Evolutionary conservation across 2,113 vertebrate genomes (phyloP).

Genomic region (Euleptes europaea): DNA sequence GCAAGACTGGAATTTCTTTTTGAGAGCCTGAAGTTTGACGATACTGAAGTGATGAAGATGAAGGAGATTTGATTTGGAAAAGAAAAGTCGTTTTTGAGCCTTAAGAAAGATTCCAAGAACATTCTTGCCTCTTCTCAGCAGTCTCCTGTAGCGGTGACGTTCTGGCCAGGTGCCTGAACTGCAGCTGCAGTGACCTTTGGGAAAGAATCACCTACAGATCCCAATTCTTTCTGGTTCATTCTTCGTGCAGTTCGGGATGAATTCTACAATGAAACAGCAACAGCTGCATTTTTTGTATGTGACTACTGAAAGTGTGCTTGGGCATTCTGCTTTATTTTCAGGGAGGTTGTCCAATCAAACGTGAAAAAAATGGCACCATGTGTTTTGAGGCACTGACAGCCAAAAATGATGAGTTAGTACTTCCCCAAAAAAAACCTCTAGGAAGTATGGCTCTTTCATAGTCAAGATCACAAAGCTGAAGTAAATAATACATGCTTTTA

Average conservation of each 20-base stretch:
- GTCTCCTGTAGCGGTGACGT: background rate
- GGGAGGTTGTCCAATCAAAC: background rate
- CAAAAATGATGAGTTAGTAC: background rate
- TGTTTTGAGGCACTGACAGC: background rate
- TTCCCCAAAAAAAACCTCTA: constrained; percentile 6
- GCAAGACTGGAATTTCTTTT: background rate
- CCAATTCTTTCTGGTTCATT: constrained; percentile 3
- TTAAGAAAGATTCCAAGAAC: background rate
- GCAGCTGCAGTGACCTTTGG: constrained; percentile 17
- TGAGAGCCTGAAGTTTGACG: background rate
- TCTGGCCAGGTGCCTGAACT: background rate
- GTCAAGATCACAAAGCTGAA: constrained; percentile 11
- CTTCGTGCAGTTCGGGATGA: background rate
- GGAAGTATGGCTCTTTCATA: constrained; percentile 12
- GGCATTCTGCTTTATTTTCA: background rate
- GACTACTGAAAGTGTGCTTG: constrained; percentile 7
- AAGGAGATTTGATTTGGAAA: background rate
- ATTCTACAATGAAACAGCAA: constrained; percentile 2
- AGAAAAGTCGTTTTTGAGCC: background rate
- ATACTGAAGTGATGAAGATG: background rate
- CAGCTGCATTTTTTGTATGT: constrained; percentile 9
- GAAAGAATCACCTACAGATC: constrained; percentile 12
- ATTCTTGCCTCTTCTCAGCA: background rate
- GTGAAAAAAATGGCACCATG: background rate
- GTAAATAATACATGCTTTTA: constrained; percentile 41